These are phyloP conservation scores for Anhinga anhinga DNA, from an alignment of 2,113 vertebrate species.

Conservation along the genomic window DNA sequence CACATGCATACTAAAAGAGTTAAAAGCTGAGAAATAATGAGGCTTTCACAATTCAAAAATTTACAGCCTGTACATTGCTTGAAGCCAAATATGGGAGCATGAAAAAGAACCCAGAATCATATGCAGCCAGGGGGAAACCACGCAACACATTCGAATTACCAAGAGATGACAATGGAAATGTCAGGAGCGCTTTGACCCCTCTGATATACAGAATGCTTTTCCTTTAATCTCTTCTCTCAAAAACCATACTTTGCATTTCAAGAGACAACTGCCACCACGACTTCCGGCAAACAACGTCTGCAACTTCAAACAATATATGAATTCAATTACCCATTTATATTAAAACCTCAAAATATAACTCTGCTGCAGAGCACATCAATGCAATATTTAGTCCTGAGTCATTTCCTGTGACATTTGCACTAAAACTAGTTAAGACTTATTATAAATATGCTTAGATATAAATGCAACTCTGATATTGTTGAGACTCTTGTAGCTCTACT, in stretches of 20 bases:
- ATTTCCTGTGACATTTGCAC: not conserved
- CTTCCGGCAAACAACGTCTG: not conserved
- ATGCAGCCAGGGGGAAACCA: not conserved
- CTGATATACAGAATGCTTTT: not conserved
- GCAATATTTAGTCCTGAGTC: not conserved
- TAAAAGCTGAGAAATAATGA: conserved; percentile 59
- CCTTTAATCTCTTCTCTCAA: not conserved
- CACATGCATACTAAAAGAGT: not conserved
- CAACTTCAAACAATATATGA: not conserved
- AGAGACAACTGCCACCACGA: not conserved
- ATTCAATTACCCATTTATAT: not conserved
- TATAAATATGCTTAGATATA: not conserved
- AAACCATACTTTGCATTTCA: not conserved
- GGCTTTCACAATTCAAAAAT: conserved; percentile 23
- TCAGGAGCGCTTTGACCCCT: not conserved
- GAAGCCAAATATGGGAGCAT: conserved; percentile 24
- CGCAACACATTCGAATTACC: not conserved
- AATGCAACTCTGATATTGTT: not conserved
- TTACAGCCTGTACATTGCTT: not conserved
- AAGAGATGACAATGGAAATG: not conserved
- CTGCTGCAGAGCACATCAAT: not conserved
- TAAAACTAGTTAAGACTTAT: not conserved
- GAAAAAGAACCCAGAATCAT: conserved; percentile 27
- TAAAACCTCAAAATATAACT: not conserved
- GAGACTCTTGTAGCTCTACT: not conserved